Percentiles rank a stretch among this genome's conserved stretches.
phyloP scores from a whole-genome alignment of 1,140 invertebrate genomes.

The Drosophila jambulina region DNA sequence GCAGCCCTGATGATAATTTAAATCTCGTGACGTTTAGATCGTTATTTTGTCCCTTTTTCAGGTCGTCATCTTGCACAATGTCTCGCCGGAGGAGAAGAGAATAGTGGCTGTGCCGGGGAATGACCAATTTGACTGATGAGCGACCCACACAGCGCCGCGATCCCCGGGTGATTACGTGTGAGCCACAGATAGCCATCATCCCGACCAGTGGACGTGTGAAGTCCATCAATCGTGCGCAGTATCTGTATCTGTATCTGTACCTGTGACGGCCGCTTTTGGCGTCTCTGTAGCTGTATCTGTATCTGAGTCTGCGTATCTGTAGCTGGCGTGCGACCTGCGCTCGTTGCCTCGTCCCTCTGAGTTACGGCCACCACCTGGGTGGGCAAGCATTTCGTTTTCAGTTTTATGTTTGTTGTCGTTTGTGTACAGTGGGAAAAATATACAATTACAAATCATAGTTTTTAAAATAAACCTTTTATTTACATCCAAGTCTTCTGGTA shows the following conservation, averaged over 20 bases:
- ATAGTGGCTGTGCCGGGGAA: slow-evolving; percentile 34
- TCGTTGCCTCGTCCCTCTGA: slow-evolving; percentile 26
- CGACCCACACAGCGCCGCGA: slow-evolving; percentile 70
- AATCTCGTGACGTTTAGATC: slow-evolving; percentile 47
- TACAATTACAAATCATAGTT: neutral
- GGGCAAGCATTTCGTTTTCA: slow-evolving; percentile 75
- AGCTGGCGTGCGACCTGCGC: slow-evolving; percentile 63
- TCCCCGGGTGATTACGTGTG: slow-evolving; percentile 54
- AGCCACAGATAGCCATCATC: slow-evolving; percentile 72
- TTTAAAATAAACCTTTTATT: fast-evolving
- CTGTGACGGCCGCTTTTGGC: neutral
- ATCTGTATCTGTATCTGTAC: slow-evolving; percentile 35
- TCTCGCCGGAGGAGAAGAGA: slow-evolving; percentile 11
- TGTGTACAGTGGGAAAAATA: slow-evolving; percentile 11
- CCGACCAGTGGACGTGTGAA: slow-evolving; percentile 35
- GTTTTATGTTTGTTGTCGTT: slow-evolving; percentile 69
- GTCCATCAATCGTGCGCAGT: slow-evolving; percentile 65
- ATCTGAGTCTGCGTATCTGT: slow-evolving; percentile 39
- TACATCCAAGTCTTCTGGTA: neutral
- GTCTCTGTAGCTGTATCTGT: slow-evolving; percentile 16
- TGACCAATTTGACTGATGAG: slow-evolving; percentile 78
- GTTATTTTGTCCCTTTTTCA: slow-evolving; percentile 52
- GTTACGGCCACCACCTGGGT: slow-evolving; percentile 59
- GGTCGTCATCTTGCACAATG: slow-evolving; percentile 24
- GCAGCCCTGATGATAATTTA: slow-evolving; percentile 43